Evolutionary conservation across 2,797 vertebrate species (phyloP).

Genomic region (Rhabdomys pumilio): DNA sequence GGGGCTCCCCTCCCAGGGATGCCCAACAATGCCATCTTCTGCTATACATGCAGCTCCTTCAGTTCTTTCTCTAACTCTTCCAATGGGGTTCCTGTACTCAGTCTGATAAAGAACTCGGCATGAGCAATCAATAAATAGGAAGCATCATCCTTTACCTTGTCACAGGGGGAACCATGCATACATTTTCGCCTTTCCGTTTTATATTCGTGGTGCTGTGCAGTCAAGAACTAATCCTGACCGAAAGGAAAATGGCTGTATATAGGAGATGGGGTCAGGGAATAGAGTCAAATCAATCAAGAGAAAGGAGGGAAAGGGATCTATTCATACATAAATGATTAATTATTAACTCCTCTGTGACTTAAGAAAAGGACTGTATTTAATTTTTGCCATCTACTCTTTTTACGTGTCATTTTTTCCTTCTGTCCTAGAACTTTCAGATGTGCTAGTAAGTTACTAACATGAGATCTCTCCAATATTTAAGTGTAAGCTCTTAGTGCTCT

Average conservation of each 20-base stretch:
- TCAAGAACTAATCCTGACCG: background rate
- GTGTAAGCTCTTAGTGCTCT: background rate
- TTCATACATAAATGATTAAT: constrained; percentile 2
- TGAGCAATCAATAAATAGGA: background rate
- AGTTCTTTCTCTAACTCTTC: too few species aligned
- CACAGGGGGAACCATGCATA: background rate
- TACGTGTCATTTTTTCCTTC: background rate
- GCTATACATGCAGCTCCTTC: too few species aligned
- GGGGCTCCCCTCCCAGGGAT: too few species aligned
- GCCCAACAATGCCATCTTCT: too few species aligned
- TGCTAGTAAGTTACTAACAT: background rate
- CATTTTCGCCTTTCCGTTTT: background rate
- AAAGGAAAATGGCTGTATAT: background rate
- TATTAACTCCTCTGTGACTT: background rate
- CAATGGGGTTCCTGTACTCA: too few species aligned
- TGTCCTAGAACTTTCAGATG: background rate
- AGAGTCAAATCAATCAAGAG: background rate
- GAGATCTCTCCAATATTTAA: background rate
- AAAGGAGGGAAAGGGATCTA: background rate
- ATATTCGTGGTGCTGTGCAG: background rate
- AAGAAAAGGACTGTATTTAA: background rate
- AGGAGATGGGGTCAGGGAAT: background rate
- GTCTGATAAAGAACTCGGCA: background rate
- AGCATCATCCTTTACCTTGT: background rate
- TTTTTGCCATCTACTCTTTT: background rate